Conservation (phyloP, 2,113 vertebrate genomes). For the Macroglossus sobrinus region DNA sequence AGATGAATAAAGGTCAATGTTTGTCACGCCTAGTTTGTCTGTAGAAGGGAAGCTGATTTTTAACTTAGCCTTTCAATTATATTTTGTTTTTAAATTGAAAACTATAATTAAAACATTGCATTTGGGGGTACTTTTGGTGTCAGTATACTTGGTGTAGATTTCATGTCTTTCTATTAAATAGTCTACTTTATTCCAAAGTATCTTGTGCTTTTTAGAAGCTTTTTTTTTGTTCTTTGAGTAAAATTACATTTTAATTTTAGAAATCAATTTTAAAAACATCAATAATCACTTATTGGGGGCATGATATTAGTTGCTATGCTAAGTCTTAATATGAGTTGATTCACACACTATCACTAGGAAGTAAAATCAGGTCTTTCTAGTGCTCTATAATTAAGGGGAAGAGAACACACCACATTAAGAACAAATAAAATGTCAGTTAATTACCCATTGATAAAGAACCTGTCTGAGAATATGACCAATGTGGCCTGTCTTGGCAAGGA, state of each 20-base stretch:
- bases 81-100: conserved; percentile 16
- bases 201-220: background rate
- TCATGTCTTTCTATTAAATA: background rate
- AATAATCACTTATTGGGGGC: background rate
- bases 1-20: background rate
- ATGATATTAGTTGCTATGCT: background rate
- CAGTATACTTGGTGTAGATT: background rate
- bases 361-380: background rate
- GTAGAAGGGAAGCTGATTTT: background rate
- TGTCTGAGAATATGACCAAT: background rate
- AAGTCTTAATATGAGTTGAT: background rate
- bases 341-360: background rate
- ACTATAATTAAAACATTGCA: background rate
- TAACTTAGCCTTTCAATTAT: background rate
- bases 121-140: background rate
- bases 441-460: background rate
- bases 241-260: conserved; percentile 30
- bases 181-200: background rate
- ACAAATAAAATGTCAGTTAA: conserved; percentile 42
- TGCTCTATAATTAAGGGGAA: background rate
- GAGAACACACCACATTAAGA: background rate
- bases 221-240: background rate
- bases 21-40: background rate
- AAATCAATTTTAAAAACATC: background rate
- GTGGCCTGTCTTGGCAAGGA: background rate